Base-by-base conservation (phyloP, 1,140 invertebrate genomes). In the Microplitis mediator region DNA sequence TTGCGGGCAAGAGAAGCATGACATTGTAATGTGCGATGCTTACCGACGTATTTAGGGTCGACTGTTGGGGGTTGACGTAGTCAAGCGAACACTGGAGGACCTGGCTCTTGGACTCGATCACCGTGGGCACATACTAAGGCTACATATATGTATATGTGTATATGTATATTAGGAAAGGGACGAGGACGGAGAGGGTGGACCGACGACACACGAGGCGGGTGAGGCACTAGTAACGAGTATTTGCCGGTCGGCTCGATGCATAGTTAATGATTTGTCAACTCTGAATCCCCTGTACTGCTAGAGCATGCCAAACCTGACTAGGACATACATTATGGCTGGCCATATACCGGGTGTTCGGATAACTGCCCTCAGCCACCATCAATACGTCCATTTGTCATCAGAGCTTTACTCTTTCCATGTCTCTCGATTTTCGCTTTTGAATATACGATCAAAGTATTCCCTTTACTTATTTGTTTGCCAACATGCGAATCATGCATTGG, bases 251-350 rank as follows among this genome's bases (percentile, higher is more conserved):
- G 82, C 84, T 86, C 84, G 86, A 87, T 86, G 85, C 86, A 87
- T 87, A 86, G 85, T 86, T 87, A 87, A 87, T 87, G 86, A 87
- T 87, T 87, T 86, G 86, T 87, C 85, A 87, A 87, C 84, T 45
- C 39, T 74, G 61, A 83, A 77, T 69, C 77, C 76, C 75, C 74
- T 45, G 39, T 74, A 75, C 0, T 23, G 23, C 74, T 81, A 79
- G 79, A 82, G 79, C 80, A 77, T 78, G 78, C 76, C 78, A 75
- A 81, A 81, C 79, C 79, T 81, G 80, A 84, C 84, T 85, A 82
- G 84, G 79, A 78, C 83, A 82, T 84, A 82, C 79, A 82, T 86
- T 84, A 86, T 86, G 84, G 84, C 81, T 79, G 73, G 75, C 77
- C 75, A 78, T 79, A 80, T 82, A 85, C 75, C 75, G 80, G 78